A percentile compares a stretch with the other conserved stretches of the same genome.
phyloP scores from a whole-genome alignment of 1,140 invertebrate species.

The Ceratina calcarata region DNA sequence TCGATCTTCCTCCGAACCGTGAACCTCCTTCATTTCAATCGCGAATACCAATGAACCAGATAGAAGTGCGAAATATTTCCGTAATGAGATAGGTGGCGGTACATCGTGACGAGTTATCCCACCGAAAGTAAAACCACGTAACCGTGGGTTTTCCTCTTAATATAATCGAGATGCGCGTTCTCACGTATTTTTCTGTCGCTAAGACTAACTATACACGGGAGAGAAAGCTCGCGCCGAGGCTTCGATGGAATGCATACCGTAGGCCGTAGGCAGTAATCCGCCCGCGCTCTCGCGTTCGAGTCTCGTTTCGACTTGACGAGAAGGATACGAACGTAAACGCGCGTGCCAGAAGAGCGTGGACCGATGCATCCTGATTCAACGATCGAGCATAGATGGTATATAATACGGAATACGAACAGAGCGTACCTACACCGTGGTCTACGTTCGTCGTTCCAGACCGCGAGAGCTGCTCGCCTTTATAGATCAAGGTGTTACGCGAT shows the following conservation, averaged over 20 bases:
- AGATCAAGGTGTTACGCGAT: slow-evolving; percentile 68
- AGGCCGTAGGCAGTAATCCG: slow-evolving; percentile 40
- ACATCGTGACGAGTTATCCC: slow-evolving; percentile 48
- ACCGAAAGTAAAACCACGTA: slow-evolving; percentile 48
- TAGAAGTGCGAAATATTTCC: not conserved
- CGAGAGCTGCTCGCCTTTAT: slow-evolving; percentile 48
- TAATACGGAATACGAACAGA: not conserved
- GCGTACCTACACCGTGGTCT: not conserved
- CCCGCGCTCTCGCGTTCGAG: slow-evolving; percentile 36
- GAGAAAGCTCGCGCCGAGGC: slow-evolving; percentile 52
- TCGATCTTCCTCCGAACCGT: slow-evolving; percentile 36
- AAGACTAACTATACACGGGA: not conserved
- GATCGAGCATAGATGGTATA: slow-evolving; percentile 2
- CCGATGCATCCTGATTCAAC: slow-evolving; percentile 24
- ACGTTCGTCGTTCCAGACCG: slow-evolving; percentile 18
- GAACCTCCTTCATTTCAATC: slow-evolving; percentile 32
- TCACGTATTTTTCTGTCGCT: slow-evolving; percentile 60
- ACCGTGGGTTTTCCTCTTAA: slow-evolving; percentile 37
- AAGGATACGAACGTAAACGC: slow-evolving; percentile 6
- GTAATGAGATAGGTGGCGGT: slow-evolving; percentile 1
- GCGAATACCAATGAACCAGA: slow-evolving; percentile 21
- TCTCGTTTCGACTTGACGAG: slow-evolving; percentile 35
- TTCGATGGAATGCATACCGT: slow-evolving; percentile 55
- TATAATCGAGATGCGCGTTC: slow-evolving; percentile 40
- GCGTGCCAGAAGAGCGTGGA: slow-evolving; percentile 15